Conservation (phyloP, 2,797 vertebrate species). For the Corythornis leucogaster region DNA sequence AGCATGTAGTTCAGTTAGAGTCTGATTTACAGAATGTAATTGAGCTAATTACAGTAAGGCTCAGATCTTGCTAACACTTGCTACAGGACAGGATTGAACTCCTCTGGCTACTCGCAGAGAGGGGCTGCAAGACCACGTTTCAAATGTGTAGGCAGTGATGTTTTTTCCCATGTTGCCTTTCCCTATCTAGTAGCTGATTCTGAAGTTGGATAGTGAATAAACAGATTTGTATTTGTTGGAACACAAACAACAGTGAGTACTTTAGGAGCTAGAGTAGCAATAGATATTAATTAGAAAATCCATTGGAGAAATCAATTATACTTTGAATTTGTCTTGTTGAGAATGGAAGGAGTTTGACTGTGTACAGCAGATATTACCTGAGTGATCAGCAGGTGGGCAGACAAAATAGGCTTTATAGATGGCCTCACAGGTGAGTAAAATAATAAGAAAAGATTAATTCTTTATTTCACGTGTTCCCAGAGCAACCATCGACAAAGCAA, state of each 20-base stretch:
- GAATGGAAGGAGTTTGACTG: slow-evolving; percentile 2
- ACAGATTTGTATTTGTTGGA: slow-evolving; percentile 34
- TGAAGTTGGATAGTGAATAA: slow-evolving; percentile 18
- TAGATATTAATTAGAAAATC: slow-evolving; percentile 67
- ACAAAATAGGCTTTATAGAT: slow-evolving; percentile 24
- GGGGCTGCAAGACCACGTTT: not conserved
- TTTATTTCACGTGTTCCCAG: not conserved
- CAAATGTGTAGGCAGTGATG: not conserved
- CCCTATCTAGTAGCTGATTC: not conserved
- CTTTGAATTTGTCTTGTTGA: slow-evolving; percentile 41
- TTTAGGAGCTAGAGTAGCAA: slow-evolving; percentile 31
- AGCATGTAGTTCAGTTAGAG: not conserved
- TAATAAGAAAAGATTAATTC: slow-evolving; percentile 50
- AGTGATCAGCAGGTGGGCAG: slow-evolving; percentile 34
- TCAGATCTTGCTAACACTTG: not conserved
- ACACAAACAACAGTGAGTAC: slow-evolving; percentile 29
- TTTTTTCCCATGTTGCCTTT: not conserved
- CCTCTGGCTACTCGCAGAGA: not conserved
- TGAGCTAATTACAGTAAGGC: not conserved
- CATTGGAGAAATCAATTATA: slow-evolving; percentile 64
- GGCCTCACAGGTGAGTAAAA: slow-evolving; percentile 11
- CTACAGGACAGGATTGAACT: not conserved
- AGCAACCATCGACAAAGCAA: slow-evolving; percentile 39
- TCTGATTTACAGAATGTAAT: not conserved
- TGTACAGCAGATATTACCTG: slow-evolving; percentile 1